Base-by-base conservation (phyloP, 1,140 invertebrate species). In the Notospermus geniculatus region DNA sequence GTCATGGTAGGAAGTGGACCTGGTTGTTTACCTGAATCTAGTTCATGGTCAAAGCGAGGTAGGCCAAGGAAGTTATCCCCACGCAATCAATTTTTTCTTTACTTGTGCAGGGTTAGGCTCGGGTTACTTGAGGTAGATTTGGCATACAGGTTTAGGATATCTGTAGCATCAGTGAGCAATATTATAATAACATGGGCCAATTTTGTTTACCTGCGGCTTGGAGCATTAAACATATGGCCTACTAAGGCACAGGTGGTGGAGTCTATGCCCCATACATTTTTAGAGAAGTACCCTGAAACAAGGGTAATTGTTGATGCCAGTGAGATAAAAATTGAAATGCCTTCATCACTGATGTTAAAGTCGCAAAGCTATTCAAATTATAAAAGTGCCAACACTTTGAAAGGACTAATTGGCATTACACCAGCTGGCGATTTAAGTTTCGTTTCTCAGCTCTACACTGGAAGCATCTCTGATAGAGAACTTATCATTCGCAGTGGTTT, bases 261-360 rank as follows among this genome's bases (percentile, higher is more conserved):
- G 27, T 53, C 17, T 30, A 73, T 78, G 69, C 73, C 73, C 63
- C 39, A 65, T 53, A 64, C 54, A 64, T 82, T 82, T 66, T 70
- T 73, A 63, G 46, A 46, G 30, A 45, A 67, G 54, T 80, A 43
- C 39, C 39, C 39, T 13, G 11, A 43, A 43, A 43, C 39, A 43
- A 43, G 39, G 19, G 19, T 43, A 43, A 43, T 43, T 13, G 19
- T 43, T 43, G 39, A 43, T 11, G 39, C 39, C 11, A 43, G 11
- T 43, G 39, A 43, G 19, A 43, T 43, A 13, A 43, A 43, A 43
- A 13, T 43, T 13, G 39, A 43, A 19, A 43, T 43, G 39, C 39
- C 74, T 22, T 52, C 71, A 27, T 52, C 54, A 46, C 57, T 67
- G n/a, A 43, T 63, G 28, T 19, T 60, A 2, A 62, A 67, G n/a